Evolutionary conservation across 2,888 invertebrate genomes (phyloP).

Genomic region (Noctua fimbriata): DNA sequence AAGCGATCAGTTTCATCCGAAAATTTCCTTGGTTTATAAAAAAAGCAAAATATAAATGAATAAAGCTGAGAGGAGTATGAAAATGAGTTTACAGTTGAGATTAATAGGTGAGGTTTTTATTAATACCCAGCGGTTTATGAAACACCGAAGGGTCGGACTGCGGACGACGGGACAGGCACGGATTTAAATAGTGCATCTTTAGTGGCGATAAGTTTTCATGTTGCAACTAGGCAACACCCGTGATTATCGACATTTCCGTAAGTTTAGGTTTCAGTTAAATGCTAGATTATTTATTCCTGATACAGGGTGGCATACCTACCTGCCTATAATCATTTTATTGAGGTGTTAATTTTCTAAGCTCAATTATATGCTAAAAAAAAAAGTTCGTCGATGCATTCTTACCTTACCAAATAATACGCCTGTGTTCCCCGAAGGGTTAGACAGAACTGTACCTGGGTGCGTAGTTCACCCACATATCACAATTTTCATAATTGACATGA

Average conservation of each 20-base stretch:
- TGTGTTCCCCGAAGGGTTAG: background rate
- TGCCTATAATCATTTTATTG: background rate
- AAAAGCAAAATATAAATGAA: conserved; percentile 62
- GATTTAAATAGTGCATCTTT: conserved; percentile 43
- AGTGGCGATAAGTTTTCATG: background rate
- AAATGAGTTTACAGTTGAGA: conserved; percentile 82
- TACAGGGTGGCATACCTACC: background rate
- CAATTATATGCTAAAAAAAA: background rate
- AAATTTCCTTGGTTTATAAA: background rate
- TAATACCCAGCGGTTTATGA: conserved; percentile 81
- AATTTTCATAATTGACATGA: background rate
- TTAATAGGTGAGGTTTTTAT: conserved; percentile 85
- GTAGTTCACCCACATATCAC: background rate
- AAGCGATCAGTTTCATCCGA: background rate
- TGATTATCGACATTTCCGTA: background rate
- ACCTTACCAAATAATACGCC: background rate
- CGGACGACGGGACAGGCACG: conserved; percentile 69
- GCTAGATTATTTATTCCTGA: background rate
- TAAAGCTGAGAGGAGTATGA: conserved; percentile 70
- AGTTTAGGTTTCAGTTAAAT: background rate
- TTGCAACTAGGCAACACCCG: background rate
- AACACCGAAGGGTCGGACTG: conserved; percentile 76
- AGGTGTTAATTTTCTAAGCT: background rate
- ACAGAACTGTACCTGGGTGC: background rate
- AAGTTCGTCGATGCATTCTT: background rate